Base-by-base conservation (phyloP, 2,113 vertebrate species). In the Sinocyclocheilus grahami region DNA sequence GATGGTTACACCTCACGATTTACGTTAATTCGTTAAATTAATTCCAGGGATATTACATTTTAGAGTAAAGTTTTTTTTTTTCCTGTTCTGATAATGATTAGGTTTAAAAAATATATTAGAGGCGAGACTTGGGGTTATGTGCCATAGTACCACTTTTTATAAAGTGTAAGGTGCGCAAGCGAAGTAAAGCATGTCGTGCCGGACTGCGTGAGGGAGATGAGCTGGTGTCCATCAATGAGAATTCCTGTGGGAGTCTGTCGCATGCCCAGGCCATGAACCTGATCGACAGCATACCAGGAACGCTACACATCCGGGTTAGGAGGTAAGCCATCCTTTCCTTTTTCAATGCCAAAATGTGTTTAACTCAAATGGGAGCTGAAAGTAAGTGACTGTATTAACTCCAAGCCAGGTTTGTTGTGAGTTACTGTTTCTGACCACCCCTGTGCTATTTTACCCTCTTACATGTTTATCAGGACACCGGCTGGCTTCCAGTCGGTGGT, bases 211-310 rank as follows among this genome's bases (percentile, higher is more conserved):
- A n/a, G n/a, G n/a, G n/a, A n/a, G n/a, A n/a, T n/a, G n/a, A n/a
- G n/a, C n/a, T n/a, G n/a, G n/a, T n/a, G n/a, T n/a, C n/a, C n/a
- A n/a, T n/a, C n/a, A n/a, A n/a, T n/a, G n/a, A n/a, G n/a, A n/a
- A n/a, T n/a, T n/a, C n/a, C n/a, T n/a, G 98, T 86, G 94, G 92
- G 82, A 91, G 87, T 55, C 93, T 99, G 86, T 98, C 98, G 53
- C 98, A 99, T 53, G 97, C 97, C 67, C 95, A 96, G 87, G 97
- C 97, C 88, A 98, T 99, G 98, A 95, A 96, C 90, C 95, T 99
- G 90, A 97, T 99, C 0, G 98, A 99, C 90, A 95, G 95, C 88
- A 96, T 96, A 71, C 93, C 95, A 0, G 96, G 95, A 86, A 93
- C 87, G 14, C 93, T 97, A 89, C 93, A 93, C 90, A 97, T 99